These are phyloP conservation scores for Eupithecia vulgata DNA, from an alignment of 2,888 invertebrate genomes.

Conservation along the genomic window DNA sequence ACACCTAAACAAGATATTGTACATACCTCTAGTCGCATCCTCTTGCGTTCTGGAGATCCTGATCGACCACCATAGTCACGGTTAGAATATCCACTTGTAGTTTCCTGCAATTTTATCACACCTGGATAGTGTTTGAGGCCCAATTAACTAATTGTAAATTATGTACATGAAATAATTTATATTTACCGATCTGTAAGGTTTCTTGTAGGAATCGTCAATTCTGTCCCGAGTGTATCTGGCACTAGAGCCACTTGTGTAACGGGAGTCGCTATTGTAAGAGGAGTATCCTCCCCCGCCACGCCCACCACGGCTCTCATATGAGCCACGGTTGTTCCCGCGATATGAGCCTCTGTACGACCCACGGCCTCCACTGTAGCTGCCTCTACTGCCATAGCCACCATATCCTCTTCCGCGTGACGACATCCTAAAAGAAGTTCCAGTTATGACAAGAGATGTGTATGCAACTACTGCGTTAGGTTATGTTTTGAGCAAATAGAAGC, in stretches of 20 bases:
- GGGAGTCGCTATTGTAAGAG: conserved; percentile 73
- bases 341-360: conserved; percentile 73
- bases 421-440: conserved; percentile 57
- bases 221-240: conserved; percentile 74
- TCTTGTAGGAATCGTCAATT: conserved; percentile 79
- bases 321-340: conserved; percentile 70
- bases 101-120: conserved; percentile 64
- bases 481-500: background rate
- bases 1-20: conserved; percentile 30
- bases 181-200: conserved; percentile 78
- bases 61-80: conserved; percentile 83
- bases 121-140: background rate
- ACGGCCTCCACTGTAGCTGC: conserved; percentile 66
- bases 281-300: conserved; percentile 71
- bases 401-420: conserved; percentile 78
- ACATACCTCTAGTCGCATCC: conserved; percentile 86
- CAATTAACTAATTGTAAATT: background rate
- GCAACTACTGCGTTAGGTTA: no score
- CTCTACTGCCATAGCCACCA: conserved; percentile 69
- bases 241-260: conserved; percentile 70
- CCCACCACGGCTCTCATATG: conserved; percentile 74
- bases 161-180: background rate
- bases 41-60: conserved; percentile 86
- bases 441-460: background rate
- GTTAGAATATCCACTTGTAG: conserved; percentile 77